phyloP scores from a whole-genome alignment of 53 echinoderm and acorn worm genomes.

The Arbacia lixula region DNA sequence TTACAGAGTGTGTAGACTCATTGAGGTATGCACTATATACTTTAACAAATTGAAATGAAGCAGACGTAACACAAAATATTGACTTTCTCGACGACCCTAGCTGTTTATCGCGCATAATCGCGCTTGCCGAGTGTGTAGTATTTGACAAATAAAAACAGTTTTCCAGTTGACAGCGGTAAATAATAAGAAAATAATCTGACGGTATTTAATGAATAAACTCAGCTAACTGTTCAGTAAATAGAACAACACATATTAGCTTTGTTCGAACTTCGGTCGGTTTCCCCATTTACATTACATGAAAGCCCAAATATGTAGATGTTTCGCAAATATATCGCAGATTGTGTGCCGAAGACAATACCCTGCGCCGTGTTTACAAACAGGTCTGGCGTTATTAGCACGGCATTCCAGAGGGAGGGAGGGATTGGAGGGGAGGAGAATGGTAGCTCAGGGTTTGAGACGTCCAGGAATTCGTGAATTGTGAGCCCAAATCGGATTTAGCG shows the following conservation, averaged over 20 bases:
- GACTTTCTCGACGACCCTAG: conserved; percentile 41
- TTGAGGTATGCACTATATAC: no score
- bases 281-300: conserved; percentile 25
- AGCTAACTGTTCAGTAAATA: conserved; percentile 56
- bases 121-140: conserved; percentile 12
- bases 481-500: conserved; percentile 41
- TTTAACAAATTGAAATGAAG: no score
- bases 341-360: conserved; percentile 26
- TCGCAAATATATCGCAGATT: conserved; percentile 31
- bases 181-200: conserved; percentile 59
- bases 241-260: conserved; percentile 63
- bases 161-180: conserved; percentile 47
- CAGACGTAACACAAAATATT: conserved; percentile 50
- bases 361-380: conserved; percentile 33
- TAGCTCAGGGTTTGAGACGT: conserved; percentile 7
- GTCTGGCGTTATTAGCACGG: not conserved
- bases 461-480: conserved; percentile 44
- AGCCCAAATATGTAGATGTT: conserved; percentile 50
- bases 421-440: not conserved
- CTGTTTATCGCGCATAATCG: conserved; percentile 51
- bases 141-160: conserved; percentile 61
- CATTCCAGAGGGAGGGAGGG: conserved; percentile 11
- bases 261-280: conserved; percentile 60
- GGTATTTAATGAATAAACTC: conserved; percentile 57
- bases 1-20: no score